Conservation (phyloP, 2,113 vertebrate genomes). For the Chaetodon auriga region DNA sequence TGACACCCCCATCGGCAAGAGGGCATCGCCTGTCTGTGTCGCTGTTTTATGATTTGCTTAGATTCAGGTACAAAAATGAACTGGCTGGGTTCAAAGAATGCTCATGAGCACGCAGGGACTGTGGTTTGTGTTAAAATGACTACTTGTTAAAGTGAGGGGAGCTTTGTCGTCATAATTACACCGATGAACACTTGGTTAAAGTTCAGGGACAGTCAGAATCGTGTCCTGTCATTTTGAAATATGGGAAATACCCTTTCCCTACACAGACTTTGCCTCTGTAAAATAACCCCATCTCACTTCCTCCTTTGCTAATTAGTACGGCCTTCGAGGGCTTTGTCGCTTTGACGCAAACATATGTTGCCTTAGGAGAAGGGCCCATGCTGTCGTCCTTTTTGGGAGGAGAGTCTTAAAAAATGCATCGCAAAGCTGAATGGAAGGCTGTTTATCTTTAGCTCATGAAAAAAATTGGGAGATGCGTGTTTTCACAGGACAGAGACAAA, state of each 20-base stretch:
- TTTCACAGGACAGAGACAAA: neutral
- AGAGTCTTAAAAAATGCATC: neutral
- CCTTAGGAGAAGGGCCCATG: neutral
- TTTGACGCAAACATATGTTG: neutral
- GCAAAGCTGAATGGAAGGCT: neutral
- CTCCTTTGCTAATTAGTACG: neutral
- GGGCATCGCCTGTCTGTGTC: no score
- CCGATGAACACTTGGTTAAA: neutral
- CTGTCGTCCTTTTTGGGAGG: neutral
- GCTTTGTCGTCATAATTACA: neutral
- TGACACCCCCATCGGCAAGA: no score
- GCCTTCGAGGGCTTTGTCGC: neutral
- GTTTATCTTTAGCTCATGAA: neutral
- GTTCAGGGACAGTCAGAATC: no score
- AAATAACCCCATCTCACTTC: no score
- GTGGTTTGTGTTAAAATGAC: no score
- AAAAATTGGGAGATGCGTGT: neutral
- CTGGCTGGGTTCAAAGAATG: no score
- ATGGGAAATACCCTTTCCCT: neutral
- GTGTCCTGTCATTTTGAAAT: no score
- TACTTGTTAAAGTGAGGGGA: neutral
- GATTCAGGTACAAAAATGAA: no score
- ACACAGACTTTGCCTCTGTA: neutral
- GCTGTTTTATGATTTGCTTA: no score
- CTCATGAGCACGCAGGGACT: no score